Conservation (phyloP, 2,888 invertebrate genomes). For the Drosophila suboccidentalis region DNA sequence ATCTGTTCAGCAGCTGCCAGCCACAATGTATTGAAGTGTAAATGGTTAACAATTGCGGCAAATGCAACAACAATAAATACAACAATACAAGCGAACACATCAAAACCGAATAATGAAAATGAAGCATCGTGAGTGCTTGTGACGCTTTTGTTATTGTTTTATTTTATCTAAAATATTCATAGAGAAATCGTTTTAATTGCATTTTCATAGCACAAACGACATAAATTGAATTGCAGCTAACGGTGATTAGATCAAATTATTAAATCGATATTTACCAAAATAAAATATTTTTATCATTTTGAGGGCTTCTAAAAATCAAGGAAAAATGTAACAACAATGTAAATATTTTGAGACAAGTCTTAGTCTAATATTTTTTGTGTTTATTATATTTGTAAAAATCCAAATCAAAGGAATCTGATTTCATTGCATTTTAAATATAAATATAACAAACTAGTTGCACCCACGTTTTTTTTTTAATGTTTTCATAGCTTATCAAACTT, state of each 20-base stretch:
- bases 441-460: no score
- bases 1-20: slow-evolving; percentile 37
- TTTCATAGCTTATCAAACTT: no score
- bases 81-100: slow-evolving; percentile 38
- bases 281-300: neutral
- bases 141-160: slow-evolving; percentile 57
- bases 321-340: no score
- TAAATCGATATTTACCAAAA: slow-evolving; percentile 10
- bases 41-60: slow-evolving; percentile 77
- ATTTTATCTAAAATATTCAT: slow-evolving; percentile 47
- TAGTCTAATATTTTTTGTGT: no score
- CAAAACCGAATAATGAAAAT: slow-evolving; percentile 32
- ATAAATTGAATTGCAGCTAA: slow-evolving; percentile 25
- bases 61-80: slow-evolving; percentile 38
- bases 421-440: no score
- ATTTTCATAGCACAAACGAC: slow-evolving; percentile 50
- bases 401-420: no score
- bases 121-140: slow-evolving; percentile 54
- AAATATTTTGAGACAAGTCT: no score
- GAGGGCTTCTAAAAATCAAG: no score
- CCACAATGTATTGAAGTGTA: slow-evolving; percentile 79
- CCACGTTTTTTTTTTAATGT: no score
- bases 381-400: no score
- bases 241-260: slow-evolving; percentile 14
- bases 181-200: slow-evolving; percentile 63